Evolutionary conservation across 2,888 invertebrate genomes (phyloP).

Genomic region (Dione vanillae): DNA sequence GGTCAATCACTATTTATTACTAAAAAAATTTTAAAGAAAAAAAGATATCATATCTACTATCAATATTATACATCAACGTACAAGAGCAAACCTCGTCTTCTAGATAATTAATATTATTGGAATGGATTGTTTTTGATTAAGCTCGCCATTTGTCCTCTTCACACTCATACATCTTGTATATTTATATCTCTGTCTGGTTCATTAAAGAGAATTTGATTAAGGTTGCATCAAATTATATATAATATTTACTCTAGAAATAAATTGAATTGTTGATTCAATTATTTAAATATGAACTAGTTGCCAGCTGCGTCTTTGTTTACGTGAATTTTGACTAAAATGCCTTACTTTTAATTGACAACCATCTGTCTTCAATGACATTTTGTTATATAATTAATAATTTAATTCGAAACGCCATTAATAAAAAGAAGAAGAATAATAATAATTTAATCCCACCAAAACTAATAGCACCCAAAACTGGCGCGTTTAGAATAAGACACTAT

Average conservation of each 20-base stretch:
- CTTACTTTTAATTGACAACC: too few relatives aligned
- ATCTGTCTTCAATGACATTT: too few relatives aligned
- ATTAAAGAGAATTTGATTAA: conserved; percentile 60
- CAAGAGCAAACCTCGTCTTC: conserved; percentile 51
- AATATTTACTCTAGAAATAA: conserved; percentile 2
- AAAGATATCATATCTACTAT: conserved; percentile 20
- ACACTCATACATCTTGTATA: conserved; percentile 32
- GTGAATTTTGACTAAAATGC: too few relatives aligned
- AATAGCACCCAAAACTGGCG: too few relatives aligned
- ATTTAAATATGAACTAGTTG: not conserved
- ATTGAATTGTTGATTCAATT: not conserved
- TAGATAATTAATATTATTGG: conserved; percentile 70
- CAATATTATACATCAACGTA: conserved; percentile 48
- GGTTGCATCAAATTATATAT: conserved; percentile 52
- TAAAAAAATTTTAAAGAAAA: not conserved
- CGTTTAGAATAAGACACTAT: too few relatives aligned
- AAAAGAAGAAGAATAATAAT: too few relatives aligned
- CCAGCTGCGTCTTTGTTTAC: too few relatives aligned
- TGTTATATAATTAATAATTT: too few relatives aligned
- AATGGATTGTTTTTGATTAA: conserved; percentile 70
- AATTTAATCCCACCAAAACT: too few relatives aligned
- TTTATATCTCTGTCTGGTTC: conserved; percentile 34
- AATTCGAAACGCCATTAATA: too few relatives aligned
- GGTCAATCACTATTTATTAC: too few relatives aligned
- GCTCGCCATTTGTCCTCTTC: conserved; percentile 54